phyloP scores from a whole-genome alignment of 2,797 vertebrate genomes.

The Leucoraja ocellata region DNA sequence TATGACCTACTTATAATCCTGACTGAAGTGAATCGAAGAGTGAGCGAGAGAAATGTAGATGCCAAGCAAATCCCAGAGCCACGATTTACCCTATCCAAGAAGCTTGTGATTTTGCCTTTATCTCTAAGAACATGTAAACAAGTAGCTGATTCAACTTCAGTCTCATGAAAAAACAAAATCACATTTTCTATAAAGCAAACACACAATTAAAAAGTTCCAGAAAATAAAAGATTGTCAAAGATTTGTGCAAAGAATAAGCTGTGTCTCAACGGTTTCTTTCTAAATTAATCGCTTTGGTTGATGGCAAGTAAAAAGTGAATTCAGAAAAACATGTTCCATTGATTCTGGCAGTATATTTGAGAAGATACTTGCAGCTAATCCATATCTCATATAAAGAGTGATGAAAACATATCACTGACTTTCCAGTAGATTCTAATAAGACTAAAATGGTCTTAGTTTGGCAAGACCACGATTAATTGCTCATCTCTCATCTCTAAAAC shows the following conservation, averaged over 20 bases:
- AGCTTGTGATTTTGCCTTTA: neutral
- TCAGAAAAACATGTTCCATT: neutral
- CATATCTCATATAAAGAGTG: neutral
- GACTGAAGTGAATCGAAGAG: conserved; percentile 22
- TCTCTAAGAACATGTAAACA: too few relatives aligned
- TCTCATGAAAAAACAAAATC: neutral
- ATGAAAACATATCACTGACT: neutral
- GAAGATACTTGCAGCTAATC: neutral
- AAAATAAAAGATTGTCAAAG: neutral
- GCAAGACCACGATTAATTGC: too few relatives aligned
- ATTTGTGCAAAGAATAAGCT: neutral
- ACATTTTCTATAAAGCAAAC: too few relatives aligned
- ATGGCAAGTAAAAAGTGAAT: neutral
- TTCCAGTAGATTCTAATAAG: neutral
- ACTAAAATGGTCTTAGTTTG: neutral
- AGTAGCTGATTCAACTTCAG: neutral
- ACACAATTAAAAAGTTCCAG: neutral
- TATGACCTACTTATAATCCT: neutral
- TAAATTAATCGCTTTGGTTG: neutral
- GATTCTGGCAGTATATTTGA: neutral
- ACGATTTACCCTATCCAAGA: conserved; percentile 23
- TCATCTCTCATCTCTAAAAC: too few relatives aligned
- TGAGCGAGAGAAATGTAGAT: neutral
- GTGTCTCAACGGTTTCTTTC: neutral
- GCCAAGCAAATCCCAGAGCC: neutral